These are phyloP conservation scores for Amblyornis subalaris DNA, from an alignment of 2,113 vertebrate species.

Conservation along the genomic window DNA sequence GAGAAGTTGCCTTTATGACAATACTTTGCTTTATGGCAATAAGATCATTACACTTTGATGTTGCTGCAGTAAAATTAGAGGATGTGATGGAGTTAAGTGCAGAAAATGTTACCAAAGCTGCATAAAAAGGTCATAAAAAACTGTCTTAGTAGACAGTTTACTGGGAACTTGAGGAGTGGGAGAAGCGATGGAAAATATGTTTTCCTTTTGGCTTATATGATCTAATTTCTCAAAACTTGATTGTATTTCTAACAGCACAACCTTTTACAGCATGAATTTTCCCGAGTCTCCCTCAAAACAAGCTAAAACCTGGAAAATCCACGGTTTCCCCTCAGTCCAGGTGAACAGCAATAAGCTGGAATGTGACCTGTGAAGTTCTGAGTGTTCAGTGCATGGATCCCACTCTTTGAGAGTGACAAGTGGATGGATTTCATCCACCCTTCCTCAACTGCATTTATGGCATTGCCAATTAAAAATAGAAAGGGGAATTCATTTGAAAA, in stretches of 20 bases:
- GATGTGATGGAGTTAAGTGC: constrained; percentile 19
- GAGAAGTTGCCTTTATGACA: constrained; percentile 10
- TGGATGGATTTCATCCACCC: neutral
- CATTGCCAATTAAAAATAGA: neutral
- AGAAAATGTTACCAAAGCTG: constrained; percentile 27
- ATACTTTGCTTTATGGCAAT: constrained; percentile 16
- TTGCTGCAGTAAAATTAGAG: constrained; percentile 29
- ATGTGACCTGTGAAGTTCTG: neutral
- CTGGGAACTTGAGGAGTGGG: neutral
- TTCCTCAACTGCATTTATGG: neutral
- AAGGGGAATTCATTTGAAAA: neutral
- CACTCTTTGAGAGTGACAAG: neutral
- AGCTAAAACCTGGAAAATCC: neutral
- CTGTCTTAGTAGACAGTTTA: constrained; percentile 16
- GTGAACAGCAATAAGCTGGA: neutral
- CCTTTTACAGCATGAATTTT: neutral
- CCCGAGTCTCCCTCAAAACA: neutral
- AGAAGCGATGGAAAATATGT: neutral
- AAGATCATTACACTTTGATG: constrained; percentile 28
- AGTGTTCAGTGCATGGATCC: neutral
- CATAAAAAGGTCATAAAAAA: constrained; percentile 30
- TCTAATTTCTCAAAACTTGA: neutral
- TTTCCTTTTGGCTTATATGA: neutral
- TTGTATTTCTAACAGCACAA: neutral
- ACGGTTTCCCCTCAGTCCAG: neutral